These are phyloP conservation scores for Lutraria lutraria DNA, from an alignment of 2,888 invertebrate species.

Conservation along the genomic window DNA sequence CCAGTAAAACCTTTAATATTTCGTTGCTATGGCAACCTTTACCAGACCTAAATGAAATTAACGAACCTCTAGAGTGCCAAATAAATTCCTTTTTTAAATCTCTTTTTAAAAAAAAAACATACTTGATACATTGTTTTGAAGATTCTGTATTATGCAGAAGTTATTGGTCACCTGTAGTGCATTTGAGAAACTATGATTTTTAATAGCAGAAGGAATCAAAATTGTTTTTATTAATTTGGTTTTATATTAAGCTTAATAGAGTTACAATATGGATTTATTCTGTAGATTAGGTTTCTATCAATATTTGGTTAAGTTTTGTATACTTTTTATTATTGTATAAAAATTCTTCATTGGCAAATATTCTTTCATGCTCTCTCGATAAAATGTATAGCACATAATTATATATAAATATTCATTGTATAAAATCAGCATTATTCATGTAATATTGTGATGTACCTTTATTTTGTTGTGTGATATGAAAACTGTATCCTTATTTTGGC, in stretches of 20 bases:
- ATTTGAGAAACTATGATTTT: not conserved
- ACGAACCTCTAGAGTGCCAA: not conserved
- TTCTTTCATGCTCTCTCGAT: not conserved
- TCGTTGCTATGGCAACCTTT: not conserved
- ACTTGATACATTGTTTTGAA: not conserved
- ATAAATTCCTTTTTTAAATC: not conserved
- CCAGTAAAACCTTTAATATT: not conserved
- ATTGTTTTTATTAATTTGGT: not conserved
- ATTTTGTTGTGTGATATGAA: not conserved
- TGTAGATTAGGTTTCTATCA: not conserved
- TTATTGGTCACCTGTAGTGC: not conserved
- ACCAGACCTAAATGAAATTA: not conserved
- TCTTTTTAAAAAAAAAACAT: not conserved
- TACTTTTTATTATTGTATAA: not conserved
- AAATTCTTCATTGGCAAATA: not conserved
- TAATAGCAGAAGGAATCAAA: not conserved
- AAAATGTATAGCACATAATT: not conserved
- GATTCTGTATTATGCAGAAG: not conserved
- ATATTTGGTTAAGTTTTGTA: not conserved
- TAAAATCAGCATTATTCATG: slow-evolving; percentile 14
- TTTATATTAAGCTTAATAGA: not conserved
- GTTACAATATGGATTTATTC: not conserved
- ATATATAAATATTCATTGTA: slow-evolving; percentile 29
- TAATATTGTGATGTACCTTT: slow-evolving; percentile 18
- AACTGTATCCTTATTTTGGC: not conserved